phyloP scores from a whole-genome alignment of 2,113 vertebrate species.

The Gymnogyps californianus region DNA sequence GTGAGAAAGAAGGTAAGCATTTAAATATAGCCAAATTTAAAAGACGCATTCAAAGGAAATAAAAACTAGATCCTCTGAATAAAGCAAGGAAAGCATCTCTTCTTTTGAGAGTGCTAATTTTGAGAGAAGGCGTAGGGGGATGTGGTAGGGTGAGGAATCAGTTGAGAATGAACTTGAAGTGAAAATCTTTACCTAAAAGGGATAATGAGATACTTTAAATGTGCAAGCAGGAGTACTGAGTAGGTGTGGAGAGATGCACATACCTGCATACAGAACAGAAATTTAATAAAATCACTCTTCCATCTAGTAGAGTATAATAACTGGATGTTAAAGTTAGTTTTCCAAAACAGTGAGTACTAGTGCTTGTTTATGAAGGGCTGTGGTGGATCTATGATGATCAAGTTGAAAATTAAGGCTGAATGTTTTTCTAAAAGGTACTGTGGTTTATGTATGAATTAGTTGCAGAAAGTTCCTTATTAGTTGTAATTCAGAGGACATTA shows the following conservation, averaged over 20 bases:
- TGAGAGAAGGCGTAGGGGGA: not conserved
- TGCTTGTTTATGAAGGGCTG: not conserved
- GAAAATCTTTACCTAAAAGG: not conserved
- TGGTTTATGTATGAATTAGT: not conserved
- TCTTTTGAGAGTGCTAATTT: not conserved
- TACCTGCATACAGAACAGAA: not conserved
- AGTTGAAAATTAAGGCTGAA: not conserved
- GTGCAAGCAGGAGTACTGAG: not conserved
- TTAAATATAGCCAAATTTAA: not conserved
- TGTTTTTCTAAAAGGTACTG: not conserved
- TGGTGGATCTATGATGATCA: not conserved
- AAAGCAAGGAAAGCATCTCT: not conserved
- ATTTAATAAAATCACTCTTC: not conserved
- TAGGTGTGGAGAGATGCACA: not conserved
- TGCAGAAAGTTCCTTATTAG: not conserved
- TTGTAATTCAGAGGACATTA: not conserved
- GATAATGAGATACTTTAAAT: not conserved
- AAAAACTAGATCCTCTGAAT: not conserved
- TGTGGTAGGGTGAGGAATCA: not conserved
- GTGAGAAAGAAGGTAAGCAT: not conserved
- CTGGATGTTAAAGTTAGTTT: not conserved
- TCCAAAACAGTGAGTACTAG: not conserved
- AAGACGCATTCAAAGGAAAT: not conserved
- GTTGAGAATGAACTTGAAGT: not conserved
- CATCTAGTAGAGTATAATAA: not conserved